phyloP scores from a whole-genome alignment of 1,140 invertebrate species.

The Mamestra configurata region DNA sequence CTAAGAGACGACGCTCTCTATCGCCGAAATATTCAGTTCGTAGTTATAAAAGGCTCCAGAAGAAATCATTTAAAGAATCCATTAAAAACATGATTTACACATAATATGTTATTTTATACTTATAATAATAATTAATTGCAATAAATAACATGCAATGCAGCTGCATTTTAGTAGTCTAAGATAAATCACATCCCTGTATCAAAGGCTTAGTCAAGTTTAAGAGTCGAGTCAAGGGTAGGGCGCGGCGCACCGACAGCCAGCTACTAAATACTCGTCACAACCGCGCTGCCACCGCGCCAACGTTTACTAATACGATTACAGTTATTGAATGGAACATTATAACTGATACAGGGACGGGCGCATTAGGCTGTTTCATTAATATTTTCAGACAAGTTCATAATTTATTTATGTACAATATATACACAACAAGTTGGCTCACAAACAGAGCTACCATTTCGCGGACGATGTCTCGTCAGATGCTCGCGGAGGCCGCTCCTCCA shows the following conservation, averaged over 20 bases:
- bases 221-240: neutral
- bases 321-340: neutral
- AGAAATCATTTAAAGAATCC: neutral
- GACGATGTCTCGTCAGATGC: neutral
- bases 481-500: too few species aligned
- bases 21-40: too few species aligned
- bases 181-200: constrained; percentile 44
- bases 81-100: neutral
- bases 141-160: constrained; percentile 17
- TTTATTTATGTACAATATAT: constrained; percentile 39
- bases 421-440: neutral
- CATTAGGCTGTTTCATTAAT: neutral
- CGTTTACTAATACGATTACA: neutral
- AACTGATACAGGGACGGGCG: constrained; percentile 17
- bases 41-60: neutral
- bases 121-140: neutral
- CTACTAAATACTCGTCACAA: neutral
- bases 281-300: neutral
- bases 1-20: too few species aligned
- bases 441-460: neutral
- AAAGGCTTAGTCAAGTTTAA: neutral
- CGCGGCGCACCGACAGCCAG: neutral
- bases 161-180: constrained; percentile 25
- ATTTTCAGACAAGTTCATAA: neutral
- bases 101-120: neutral